A percentile compares a stretch with the other conserved stretches of the same genome.
Evolutionary conservation across 1,140 invertebrate genomes (phyloP).

Genomic region (Chironomus tepperi): DNA sequence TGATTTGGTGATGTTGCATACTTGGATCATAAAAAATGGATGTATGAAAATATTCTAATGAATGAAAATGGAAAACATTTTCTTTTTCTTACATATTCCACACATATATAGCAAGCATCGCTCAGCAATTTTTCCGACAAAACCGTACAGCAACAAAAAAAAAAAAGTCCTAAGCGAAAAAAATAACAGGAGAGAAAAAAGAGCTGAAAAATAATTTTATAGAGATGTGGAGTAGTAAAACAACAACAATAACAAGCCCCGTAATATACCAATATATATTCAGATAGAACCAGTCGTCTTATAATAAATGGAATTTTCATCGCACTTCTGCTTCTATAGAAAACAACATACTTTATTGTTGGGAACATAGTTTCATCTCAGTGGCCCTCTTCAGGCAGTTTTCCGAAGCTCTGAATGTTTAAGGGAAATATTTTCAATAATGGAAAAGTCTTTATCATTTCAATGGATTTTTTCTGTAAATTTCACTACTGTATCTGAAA

Average conservation of each 20-base stretch:
- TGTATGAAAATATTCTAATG: conserved; percentile 17
- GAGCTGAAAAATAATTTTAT: conserved; percentile 23
- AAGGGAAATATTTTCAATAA: conserved; percentile 7
- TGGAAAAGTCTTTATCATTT: not conserved
- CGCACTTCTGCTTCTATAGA: not conserved
- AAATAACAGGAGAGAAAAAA: conserved; percentile 21
- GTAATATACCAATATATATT: conserved; percentile 21
- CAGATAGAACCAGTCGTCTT: not conserved
- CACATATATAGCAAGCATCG: not conserved
- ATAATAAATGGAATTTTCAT: not conserved
- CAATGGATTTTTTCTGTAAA: not conserved
- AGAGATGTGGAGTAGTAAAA: conserved; percentile 21
- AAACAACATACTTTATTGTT: conserved; percentile 3
- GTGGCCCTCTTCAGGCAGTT: not conserved
- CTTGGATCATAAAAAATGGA: conserved; percentile 12
- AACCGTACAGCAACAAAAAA: not conserved
- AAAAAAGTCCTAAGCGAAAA: not conserved
- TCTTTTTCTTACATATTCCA: not conserved
- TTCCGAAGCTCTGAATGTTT: not conserved
- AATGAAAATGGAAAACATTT: conserved; percentile 20
- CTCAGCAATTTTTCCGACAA: conserved; percentile 19
- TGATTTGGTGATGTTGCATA: not conserved
- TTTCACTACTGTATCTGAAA: not conserved
- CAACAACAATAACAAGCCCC: conserved; percentile 23
- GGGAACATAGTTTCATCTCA: not conserved